Evolutionary conservation across 2,888 invertebrate genomes (phyloP).

Genomic region (Notodonta dromedarius): DNA sequence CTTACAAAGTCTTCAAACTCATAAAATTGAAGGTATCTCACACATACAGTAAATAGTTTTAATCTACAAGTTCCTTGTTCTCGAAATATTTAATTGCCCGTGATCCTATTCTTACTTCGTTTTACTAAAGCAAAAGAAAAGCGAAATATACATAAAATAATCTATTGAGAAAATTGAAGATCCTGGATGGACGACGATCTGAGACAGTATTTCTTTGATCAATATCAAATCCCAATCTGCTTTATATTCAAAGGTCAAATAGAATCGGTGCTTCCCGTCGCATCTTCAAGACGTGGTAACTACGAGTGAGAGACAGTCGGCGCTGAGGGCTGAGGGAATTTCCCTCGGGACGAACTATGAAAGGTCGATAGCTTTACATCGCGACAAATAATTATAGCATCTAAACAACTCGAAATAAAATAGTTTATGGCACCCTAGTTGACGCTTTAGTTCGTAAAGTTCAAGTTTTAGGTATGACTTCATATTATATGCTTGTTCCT

Average conservation of each 20-base stretch:
- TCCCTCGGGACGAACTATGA: slow-evolving; percentile 38
- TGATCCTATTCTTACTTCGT: no score
- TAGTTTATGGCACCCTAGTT: neutral
- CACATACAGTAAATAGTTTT: neutral
- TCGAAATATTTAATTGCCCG: no score
- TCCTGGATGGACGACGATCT: slow-evolving; percentile 8
- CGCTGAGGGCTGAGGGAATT: slow-evolving; percentile 33
- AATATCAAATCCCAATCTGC: slow-evolving; percentile 29
- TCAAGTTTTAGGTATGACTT: no score
- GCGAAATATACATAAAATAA: neutral
- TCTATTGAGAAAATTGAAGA: neutral
- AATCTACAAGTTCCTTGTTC: no score
- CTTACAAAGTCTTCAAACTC: neutral
- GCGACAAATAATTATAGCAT: slow-evolving; percentile 45
- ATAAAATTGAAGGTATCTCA: neutral
- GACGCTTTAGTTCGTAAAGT: no score
- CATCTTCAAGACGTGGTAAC: slow-evolving; percentile 51
- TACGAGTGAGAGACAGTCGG: slow-evolving; percentile 45
- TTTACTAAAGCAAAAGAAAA: no score
- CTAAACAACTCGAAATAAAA: slow-evolving; percentile 37
- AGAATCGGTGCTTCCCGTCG: slow-evolving; percentile 40
- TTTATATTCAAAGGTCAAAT: slow-evolving; percentile 53
- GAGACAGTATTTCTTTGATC: slow-evolving; percentile 15
- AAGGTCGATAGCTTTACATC: slow-evolving; percentile 30
- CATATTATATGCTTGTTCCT: no score